A percentile compares a stretch with the other conserved stretches of the same genome.
Evolutionary conservation across 2,113 vertebrate genomes (phyloP).

Genomic region (Oplegnathus fasciatus): DNA sequence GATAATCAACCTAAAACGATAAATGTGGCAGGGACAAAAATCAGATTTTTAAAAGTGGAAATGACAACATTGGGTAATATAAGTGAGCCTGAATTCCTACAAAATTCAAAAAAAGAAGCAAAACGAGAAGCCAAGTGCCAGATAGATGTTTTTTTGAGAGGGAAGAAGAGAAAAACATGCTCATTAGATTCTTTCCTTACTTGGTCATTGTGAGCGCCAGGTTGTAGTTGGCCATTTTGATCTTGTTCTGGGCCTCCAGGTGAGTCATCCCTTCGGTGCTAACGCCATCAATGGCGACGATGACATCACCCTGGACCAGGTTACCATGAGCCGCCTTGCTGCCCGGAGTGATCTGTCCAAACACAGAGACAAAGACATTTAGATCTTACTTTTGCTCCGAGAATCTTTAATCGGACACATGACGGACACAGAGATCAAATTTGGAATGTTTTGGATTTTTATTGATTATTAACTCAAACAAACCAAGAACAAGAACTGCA

Average conservation of each 20-base stretch:
- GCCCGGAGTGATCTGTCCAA: conserved; percentile 92
- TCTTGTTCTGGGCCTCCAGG: conserved; percentile 98
- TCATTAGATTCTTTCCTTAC: conserved; percentile 76
- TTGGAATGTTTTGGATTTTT: not conserved
- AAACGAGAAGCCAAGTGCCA: too few relatives aligned
- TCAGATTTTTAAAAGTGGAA: too few relatives aligned
- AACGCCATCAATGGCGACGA: conserved; percentile 96
- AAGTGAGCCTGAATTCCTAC: too few relatives aligned
- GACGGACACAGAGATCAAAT: too few relatives aligned
- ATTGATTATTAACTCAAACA: not conserved
- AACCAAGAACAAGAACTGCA: not conserved
- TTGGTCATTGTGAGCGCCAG: conserved; percentile 94
- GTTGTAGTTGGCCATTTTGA: conserved; percentile 95
- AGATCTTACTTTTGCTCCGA: not conserved
- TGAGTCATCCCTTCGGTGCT: conserved; percentile 98
- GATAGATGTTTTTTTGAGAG: too few relatives aligned
- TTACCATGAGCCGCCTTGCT: conserved; percentile 95
- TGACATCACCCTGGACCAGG: conserved; percentile 94
- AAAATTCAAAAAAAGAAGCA: too few relatives aligned
- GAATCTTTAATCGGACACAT: not conserved
- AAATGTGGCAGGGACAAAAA: too few relatives aligned
- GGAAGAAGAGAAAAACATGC: too few relatives aligned
- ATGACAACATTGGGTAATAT: too few relatives aligned
- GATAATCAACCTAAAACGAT: too few relatives aligned
- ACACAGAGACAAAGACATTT: conserved; percentile 25